These are phyloP conservation scores for Meloidogyne hapla DNA, from an alignment of 1,140 invertebrate species.

Conservation along the genomic window DNA sequence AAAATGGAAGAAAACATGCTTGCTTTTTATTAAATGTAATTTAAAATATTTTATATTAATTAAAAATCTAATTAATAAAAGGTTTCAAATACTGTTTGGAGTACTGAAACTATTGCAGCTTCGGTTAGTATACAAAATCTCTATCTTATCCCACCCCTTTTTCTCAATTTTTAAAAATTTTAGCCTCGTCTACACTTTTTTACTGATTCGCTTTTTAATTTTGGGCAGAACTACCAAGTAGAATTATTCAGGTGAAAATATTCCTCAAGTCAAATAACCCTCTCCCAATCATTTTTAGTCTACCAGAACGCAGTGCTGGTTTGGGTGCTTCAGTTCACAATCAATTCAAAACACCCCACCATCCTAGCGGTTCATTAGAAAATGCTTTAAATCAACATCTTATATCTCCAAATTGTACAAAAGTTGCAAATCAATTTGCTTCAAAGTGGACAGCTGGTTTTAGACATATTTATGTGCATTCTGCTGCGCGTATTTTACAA, in stretches of 20 bases:
- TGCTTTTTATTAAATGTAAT: constrained; percentile 61
- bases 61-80: neutral
- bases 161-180: constrained; percentile 25
- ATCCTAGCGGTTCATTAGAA: constrained; percentile 27
- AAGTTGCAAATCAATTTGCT: constrained; percentile 51
- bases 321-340: constrained; percentile 19
- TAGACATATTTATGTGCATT: constrained; percentile 50
- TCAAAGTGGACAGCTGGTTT: constrained; percentile 63
- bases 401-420: constrained; percentile 20
- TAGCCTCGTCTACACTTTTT: constrained; percentile 62
- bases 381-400: constrained; percentile 22
- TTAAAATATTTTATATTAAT: neutral
- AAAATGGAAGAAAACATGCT: constrained; percentile 40
- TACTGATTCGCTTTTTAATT: constrained; percentile 55
- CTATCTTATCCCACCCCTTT: too few species aligned
- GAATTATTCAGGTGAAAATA: constrained; percentile 20
- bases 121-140: constrained; percentile 10
- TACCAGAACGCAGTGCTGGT: constrained; percentile 15
- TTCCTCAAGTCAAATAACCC: constrained; percentile 35
- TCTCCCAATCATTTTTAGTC: constrained; percentile 21
- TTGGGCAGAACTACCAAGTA: constrained; percentile 51
- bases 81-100: constrained; percentile 49
- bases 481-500: constrained; percentile 37
- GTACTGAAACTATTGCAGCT: constrained; percentile 41
- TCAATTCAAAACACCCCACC: constrained; percentile 10